phyloP scores from a whole-genome alignment of 2,797 vertebrate species.

The Tolypeutes matacus region DNA sequence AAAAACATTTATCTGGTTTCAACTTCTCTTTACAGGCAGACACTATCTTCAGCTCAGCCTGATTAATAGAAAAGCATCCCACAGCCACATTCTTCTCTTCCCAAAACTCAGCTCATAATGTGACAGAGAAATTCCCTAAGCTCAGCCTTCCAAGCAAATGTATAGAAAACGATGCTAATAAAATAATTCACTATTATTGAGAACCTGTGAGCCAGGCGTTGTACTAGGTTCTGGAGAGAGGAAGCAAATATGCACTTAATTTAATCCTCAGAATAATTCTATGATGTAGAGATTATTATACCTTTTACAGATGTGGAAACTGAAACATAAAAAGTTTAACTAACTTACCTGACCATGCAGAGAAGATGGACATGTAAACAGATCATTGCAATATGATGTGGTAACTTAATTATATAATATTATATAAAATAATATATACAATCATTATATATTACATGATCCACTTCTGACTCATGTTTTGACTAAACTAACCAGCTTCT shows the following conservation, averaged over 20 bases:
- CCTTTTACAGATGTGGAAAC: not conserved
- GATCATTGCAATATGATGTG: not conserved
- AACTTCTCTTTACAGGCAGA: slow-evolving; percentile 57
- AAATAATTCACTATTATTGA: slow-evolving; percentile 40
- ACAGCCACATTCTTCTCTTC: slow-evolving; percentile 14
- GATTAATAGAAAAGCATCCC: slow-evolving; percentile 33
- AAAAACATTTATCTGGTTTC: slow-evolving; percentile 64
- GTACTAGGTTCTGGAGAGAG: not conserved
- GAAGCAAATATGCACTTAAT: not conserved
- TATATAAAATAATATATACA: too few relatives aligned
- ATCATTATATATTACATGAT: not conserved
- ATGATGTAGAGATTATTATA: not conserved
- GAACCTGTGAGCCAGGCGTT: not conserved
- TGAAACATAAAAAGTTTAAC: not conserved
- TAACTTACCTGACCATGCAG: not conserved
- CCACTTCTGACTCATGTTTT: slow-evolving; percentile 13
- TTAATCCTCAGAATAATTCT: not conserved
- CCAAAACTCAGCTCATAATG: not conserved
- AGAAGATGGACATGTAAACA: not conserved
- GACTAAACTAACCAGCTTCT: not conserved
- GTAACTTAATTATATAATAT: not conserved
- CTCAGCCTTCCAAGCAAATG: slow-evolving; percentile 49
- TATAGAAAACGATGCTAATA: slow-evolving; percentile 55
- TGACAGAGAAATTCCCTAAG: not conserved
- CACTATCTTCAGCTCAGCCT: slow-evolving; percentile 22